Evolutionary conservation across 2,888 invertebrate genomes (phyloP).

Genomic region (Chironomus tentans): DNA sequence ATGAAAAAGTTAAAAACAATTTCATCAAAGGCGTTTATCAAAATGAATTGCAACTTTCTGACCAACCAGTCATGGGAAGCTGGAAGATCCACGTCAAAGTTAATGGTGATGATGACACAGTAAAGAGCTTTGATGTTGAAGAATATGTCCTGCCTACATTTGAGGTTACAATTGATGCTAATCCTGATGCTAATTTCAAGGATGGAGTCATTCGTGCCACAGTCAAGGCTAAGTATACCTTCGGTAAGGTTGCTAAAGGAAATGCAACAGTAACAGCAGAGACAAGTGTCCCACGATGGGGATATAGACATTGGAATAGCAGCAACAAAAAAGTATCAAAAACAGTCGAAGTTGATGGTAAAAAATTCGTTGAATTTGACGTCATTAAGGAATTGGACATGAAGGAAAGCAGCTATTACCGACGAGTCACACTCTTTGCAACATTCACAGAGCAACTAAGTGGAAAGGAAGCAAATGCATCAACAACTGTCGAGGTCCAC

Average conservation of each 20-base stretch:
- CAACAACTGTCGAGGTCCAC: slow-evolving; percentile 63
- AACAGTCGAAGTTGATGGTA: slow-evolving; percentile 56
- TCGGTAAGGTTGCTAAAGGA: slow-evolving; percentile 78
- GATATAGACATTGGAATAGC: slow-evolving; percentile 43
- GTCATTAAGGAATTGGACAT: slow-evolving; percentile 65
- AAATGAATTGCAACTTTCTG: slow-evolving; percentile 60
- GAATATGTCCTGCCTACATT: slow-evolving; percentile 92
- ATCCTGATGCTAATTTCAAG: slow-evolving; percentile 70
- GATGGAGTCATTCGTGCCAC: slow-evolving; percentile 70
- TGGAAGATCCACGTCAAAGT: slow-evolving; percentile 67
- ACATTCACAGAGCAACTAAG: slow-evolving; percentile 86
- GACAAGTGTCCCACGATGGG: slow-evolving; percentile 44
- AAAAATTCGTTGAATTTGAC: slow-evolving; percentile 62
- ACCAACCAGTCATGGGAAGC: slow-evolving; percentile 69
- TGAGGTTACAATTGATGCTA: slow-evolving; percentile 73
- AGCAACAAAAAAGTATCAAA: slow-evolving; percentile 63
- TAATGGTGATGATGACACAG: slow-evolving; percentile 36
- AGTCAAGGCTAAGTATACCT: slow-evolving; percentile 74
- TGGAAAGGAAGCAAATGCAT: slow-evolving; percentile 69
- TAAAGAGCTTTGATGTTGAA: slow-evolving; percentile 55
- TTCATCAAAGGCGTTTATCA: slow-evolving; percentile 62
- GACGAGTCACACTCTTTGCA: slow-evolving; percentile 76
- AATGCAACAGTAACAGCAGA: slow-evolving; percentile 76
- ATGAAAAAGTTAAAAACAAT: slow-evolving; percentile 49
- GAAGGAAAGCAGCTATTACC: slow-evolving; percentile 72